Evolutionary conservation across 2,888 invertebrate genomes (phyloP), one percentile per base, ranked within the genome.

Genomic region (Calameuta pallipes): DNA sequence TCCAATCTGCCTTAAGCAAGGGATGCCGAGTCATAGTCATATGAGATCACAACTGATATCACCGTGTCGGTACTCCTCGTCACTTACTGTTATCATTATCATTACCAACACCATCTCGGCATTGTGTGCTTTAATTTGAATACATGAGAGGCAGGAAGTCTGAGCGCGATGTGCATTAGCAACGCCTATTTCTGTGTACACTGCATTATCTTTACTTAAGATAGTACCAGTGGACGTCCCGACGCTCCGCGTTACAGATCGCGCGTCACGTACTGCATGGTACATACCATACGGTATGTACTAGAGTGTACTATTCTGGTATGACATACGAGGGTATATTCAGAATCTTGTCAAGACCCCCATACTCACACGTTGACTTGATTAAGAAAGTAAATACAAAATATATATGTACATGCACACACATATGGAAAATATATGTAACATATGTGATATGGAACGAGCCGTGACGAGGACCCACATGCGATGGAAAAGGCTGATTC

Each of bases 71-170:
- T 56, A 56, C 56, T 56, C 9, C 9, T 56, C 56, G 23, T 56
- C 56, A 2, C 23, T 56, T 56, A 56, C 23, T 23, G 56, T 15
- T 41, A 77, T 86, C 87, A 86, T 88, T 85, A 87, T 82, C 86
- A 84, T 87, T 83, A 84, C 80, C 80, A 81, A 80, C 83, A 80
- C 83, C 83, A 79, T 82, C 81, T 79, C 82, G 83, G 80, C 80
- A 85, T 86, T 85, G 84, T 82, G 86, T 86, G 85, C 78, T 87
- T 88, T 85, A 88, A 89, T 89, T 89, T 89, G 89, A 89, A 89
- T 89, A 88, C 88, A 87, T 84, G 85, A 23, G 23, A 86, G 85
- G 83, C 89, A 88, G 88, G 88, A 88, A 87, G 86, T 85, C 83
- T 75, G 81, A 81, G 79, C 74, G 80, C 79, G 82, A 81, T 82